Percentiles rank a stretch among this genome's conserved stretches.
phyloP scores from a whole-genome alignment of 2,113 vertebrate genomes.

The Lophotis ruficrista region DNA sequence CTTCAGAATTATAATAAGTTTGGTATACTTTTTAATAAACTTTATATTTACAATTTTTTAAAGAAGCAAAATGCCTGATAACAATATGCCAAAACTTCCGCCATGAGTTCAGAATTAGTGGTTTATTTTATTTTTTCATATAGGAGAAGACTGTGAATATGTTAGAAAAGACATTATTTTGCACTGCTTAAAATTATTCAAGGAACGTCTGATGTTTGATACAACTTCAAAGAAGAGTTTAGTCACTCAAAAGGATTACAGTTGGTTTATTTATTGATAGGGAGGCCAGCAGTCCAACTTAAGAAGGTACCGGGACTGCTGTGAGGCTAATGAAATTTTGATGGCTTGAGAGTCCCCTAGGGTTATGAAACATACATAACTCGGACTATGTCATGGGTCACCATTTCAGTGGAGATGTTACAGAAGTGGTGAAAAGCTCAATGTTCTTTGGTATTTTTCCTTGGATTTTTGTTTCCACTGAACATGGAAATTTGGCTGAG shows the following conservation, averaged over 20 bases:
- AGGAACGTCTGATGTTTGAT: slow-evolving; percentile 27
- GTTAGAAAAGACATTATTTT: slow-evolving; percentile 11
- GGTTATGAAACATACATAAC: slow-evolving; percentile 3
- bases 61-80: neutral
- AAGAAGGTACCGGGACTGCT: slow-evolving; percentile 47
- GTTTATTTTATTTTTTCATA: neutral
- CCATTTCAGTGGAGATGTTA: neutral
- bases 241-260: slow-evolving; percentile 56
- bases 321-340: slow-evolving; percentile 72
- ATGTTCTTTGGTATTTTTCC: slow-evolving; percentile 28
- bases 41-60: neutral
- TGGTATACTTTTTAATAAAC: neutral
- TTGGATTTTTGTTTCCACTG: slow-evolving; percentile 30
- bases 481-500: neutral
- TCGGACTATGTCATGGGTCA: neutral
- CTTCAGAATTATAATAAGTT: neutral
- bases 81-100: neutral
- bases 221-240: slow-evolving; percentile 58
- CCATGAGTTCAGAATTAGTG: neutral
- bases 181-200: slow-evolving; percentile 39
- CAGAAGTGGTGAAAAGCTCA: slow-evolving; percentile 11
- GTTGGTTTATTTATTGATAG: slow-evolving; percentile 73
- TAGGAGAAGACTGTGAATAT: neutral
- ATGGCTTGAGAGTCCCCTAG: slow-evolving; percentile 30
- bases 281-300: slow-evolving; percentile 59